These are phyloP conservation scores for Microcebus murinus DNA, from an alignment of 2,113 vertebrate genomes.

Conservation along the genomic window DNA sequence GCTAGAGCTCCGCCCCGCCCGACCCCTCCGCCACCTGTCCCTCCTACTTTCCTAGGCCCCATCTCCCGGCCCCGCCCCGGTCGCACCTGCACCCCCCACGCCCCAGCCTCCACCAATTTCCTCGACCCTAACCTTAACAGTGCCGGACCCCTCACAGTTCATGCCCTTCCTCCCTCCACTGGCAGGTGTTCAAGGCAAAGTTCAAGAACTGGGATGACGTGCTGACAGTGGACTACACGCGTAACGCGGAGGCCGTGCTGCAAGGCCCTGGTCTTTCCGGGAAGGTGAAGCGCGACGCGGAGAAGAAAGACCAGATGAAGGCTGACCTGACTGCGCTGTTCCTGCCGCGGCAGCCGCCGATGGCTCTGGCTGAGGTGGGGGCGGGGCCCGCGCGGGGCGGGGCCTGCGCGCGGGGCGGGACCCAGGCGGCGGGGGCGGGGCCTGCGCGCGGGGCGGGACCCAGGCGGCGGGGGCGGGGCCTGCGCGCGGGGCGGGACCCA, in stretches of 20 bases:
- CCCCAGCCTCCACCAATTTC: rapidly evolving
- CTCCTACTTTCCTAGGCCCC: neutral
- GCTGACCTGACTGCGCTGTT: slow-evolving; percentile 97
- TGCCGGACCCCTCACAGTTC: neutral
- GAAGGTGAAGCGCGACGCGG: slow-evolving; percentile 95
- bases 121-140: neutral
- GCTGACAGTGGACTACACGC: slow-evolving; percentile 96
- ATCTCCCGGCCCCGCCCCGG: too few species aligned
- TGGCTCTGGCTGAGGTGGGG: slow-evolving; percentile 92
- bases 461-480: rapidly evolving
- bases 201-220: slow-evolving; percentile 99
- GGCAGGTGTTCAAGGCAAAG: slow-evolving; percentile 97
- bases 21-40: neutral
- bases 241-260: slow-evolving; percentile 93
- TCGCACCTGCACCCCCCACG: rapidly evolving
- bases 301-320: slow-evolving; percentile 98
- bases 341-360: slow-evolving; percentile 94
- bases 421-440: rapidly evolving
- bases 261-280: slow-evolving; percentile 88
- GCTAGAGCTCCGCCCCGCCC: neutral
- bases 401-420: rapidly evolving
- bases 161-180: rapidly evolving
- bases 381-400: neutral
- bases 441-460: rapidly evolving
- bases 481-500: rapidly evolving